A percentile compares a stretch with the other conserved stretches of the same genome.
Conservation (phyloP, 2,888 invertebrate species). For the Dynastes tityus region DNA sequence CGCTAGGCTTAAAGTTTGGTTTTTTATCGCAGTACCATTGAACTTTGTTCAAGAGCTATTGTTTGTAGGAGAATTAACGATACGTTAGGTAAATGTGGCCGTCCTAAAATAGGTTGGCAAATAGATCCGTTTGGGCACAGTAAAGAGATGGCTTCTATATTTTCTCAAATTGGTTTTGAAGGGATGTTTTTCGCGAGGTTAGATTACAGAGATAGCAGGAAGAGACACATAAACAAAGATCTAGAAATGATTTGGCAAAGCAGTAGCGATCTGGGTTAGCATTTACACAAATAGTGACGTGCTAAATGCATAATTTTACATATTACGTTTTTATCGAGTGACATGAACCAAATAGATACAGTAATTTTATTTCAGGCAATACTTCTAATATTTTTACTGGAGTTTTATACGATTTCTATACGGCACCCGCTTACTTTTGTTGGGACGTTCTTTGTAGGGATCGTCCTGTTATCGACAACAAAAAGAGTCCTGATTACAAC, state of each 20-base stretch:
- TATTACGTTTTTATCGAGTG: neutral
- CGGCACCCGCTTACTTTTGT: conserved; percentile 81
- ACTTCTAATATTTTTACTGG: conserved; percentile 73
- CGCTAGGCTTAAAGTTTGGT: conserved; percentile 77
- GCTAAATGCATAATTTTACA: neutral
- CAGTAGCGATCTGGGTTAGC: conserved; percentile 77
- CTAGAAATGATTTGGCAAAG: conserved; percentile 89
- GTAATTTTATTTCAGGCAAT: conserved; percentile 48
- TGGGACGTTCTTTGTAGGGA: conserved; percentile 81
- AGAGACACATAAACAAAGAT: conserved; percentile 73
- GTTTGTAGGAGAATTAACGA: conserved; percentile 74
- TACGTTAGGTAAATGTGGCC: conserved; percentile 81
- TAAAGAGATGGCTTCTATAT: conserved; percentile 81
- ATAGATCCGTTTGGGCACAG: conserved; percentile 91
- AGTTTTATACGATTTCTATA: conserved; percentile 78
- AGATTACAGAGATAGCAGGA: conserved; percentile 84
- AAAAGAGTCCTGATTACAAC: conserved; percentile 77
- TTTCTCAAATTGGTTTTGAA: conserved; percentile 88
- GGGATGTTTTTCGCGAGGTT: conserved; percentile 87
- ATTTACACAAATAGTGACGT: conserved; percentile 50
- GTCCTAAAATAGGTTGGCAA: conserved; percentile 87
- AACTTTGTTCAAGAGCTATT: neutral
- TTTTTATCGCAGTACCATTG: neutral
- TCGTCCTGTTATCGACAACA: conserved; percentile 68
- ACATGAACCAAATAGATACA: neutral